phyloP scores from a whole-genome alignment of 1,140 invertebrate species.

The Bombyx mandarina region DNA sequence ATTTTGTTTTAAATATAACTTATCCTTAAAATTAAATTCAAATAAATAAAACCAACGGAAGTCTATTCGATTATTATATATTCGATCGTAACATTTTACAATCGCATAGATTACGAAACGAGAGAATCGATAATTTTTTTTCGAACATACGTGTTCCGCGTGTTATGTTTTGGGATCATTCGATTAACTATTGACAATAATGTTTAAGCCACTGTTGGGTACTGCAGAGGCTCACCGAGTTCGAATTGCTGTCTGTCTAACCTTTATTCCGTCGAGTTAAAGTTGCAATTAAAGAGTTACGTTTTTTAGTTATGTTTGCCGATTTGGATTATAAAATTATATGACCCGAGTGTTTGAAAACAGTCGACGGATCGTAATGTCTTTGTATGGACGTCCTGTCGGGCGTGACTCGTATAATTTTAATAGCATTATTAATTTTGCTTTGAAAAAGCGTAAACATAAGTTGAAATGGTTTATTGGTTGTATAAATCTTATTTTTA shows the following conservation, averaged over 20 bases:
- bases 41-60: too few relatives aligned
- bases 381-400: conserved; percentile 34
- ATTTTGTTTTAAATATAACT: too few relatives aligned
- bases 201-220: conserved; percentile 15
- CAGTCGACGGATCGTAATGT: conserved; percentile 31
- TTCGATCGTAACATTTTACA: too few relatives aligned
- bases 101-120: too few relatives aligned
- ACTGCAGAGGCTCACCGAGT: background rate
- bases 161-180: conserved; percentile 22
- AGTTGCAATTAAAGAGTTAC: background rate
- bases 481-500: conserved; percentile 25
- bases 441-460: conserved; percentile 45
- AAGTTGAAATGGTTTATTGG: conserved; percentile 38
- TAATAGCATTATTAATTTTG: conserved; percentile 50
- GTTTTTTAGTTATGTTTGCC: conserved; percentile 16
- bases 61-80: too few relatives aligned
- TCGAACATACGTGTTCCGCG: conserved; percentile 22
- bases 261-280: background rate
- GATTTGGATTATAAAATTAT: conserved; percentile 41
- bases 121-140: too few relatives aligned
- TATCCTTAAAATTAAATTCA: too few relatives aligned
- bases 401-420: conserved; percentile 42
- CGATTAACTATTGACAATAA: conserved; percentile 25
- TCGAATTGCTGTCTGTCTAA: too few relatives aligned
- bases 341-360: conserved; percentile 40